Base-by-base conservation (phyloP, 2,113 vertebrate genomes). In the Leptosomus discolor region DNA sequence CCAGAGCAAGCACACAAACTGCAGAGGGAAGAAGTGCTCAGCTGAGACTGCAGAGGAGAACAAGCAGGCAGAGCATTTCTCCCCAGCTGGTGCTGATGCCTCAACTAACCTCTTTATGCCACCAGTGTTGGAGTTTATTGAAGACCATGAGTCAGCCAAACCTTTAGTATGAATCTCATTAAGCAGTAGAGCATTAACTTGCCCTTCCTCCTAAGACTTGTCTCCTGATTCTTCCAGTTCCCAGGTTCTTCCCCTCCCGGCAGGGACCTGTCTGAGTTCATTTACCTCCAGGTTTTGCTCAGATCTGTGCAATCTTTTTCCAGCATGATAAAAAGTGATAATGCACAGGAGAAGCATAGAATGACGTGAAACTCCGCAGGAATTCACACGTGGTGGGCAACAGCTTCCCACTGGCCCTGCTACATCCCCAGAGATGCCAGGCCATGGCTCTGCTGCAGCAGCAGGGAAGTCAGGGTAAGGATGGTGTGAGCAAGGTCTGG, bases 401-500 rank as follows among this genome's bases (percentile, higher is more conserved):
- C 15, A 48, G 26, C 58, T 48, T 84, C n/a, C 43, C 4, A 9
- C 26, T n/a, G 51, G 23, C 67, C 27, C 45, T 32, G 34, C 63
- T 29, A 41, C 58, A 8, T 21, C 27, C 57, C 46, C 12, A 37
- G 39, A 21, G 1, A 3, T 12, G 29, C 21, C 8, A 12, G 37
- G 50, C n/a, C 2, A 0, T 4, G 48, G 39, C 20, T 17, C 61
- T 2, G 16, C 45, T 24, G 50, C 2, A 1, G 68, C 41, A 43
- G 51, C 45, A 8, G 60, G 30, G 29, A 8, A 9, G 19, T n/a
- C 2, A 1, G 32, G 69, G 29, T 34, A 50, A 88, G 36, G 50
- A 32, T 1, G 0, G 30, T 2, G 5, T 3, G 4, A 21, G 58
- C 1, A 2, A 70, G 39, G 6, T 36, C 46, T 61, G 32, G 20